phyloP scores from a whole-genome alignment of 2,888 invertebrate genomes.

The Drosophila eohydei region DNA sequence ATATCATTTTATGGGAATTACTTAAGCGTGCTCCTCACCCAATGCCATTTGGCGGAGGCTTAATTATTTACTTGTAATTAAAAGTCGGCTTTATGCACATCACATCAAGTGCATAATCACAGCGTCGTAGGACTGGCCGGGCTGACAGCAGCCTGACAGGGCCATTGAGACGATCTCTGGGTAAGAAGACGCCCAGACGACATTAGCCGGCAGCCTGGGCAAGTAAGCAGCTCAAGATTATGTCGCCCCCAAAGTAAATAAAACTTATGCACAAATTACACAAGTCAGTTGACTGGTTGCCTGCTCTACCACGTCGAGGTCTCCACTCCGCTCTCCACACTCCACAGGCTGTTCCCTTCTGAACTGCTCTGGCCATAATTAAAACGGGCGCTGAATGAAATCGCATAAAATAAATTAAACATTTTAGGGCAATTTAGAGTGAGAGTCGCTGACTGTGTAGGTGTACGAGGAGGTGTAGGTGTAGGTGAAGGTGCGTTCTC shows the following conservation, averaged over 20 bases:
- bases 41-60: constrained; percentile 55
- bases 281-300: constrained; percentile 69
- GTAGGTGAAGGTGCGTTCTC: constrained; percentile 8
- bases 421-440: constrained; percentile 77
- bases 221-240: constrained; percentile 70
- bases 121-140: constrained; percentile 34
- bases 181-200: constrained; percentile 45
- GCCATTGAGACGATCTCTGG: constrained; percentile 75
- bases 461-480: constrained; percentile 16
- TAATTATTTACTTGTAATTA: constrained; percentile 80
- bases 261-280: constrained; percentile 80
- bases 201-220: constrained; percentile 56
- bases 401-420: constrained; percentile 82
- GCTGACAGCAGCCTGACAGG: constrained; percentile 50
- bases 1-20: neutral
- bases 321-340: neutral
- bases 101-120: constrained; percentile 79
- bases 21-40: constrained; percentile 26
- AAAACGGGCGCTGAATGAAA: constrained; percentile 79
- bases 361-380: constrained; percentile 66
- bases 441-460: constrained; percentile 4
- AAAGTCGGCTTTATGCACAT: constrained; percentile 77
- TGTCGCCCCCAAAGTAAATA: constrained; percentile 78
- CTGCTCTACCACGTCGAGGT: neutral
- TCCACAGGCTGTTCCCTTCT: constrained; percentile 10